Percentiles rank a stretch among this genome's conserved stretches.
Conservation (phyloP, 2,888 invertebrate genomes). For the Aspidiotus rigidus region DNA sequence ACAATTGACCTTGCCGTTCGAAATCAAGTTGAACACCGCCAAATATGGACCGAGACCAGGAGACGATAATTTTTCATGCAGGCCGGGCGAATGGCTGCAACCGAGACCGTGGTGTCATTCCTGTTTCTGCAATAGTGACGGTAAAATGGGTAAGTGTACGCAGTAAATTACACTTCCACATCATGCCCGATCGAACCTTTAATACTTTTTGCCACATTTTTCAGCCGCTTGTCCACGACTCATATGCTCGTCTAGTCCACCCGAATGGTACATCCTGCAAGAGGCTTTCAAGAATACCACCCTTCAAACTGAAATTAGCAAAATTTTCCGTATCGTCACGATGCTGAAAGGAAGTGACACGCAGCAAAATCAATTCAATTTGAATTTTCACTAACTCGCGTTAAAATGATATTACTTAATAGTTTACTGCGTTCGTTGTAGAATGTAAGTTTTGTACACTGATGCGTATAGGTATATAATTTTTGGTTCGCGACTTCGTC, state of each 20-base stretch:
- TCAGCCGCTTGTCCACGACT: background rate
- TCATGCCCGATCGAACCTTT: background rate
- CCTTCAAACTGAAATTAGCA: background rate
- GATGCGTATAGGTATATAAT: too few relatives aligned
- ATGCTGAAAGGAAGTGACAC: background rate
- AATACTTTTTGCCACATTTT: too few relatives aligned
- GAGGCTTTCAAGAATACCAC: background rate
- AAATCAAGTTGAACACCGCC: background rate
- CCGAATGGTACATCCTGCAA: background rate
- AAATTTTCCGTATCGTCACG: background rate
- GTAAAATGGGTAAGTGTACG: background rate
- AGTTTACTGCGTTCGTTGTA: too few relatives aligned
- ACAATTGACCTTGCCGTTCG: background rate
- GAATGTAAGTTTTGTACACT: too few relatives aligned
- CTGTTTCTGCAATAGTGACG: background rate
- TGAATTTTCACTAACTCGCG: too few relatives aligned
- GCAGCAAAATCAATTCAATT: too few relatives aligned
- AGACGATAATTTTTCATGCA: background rate
- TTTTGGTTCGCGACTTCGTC: too few relatives aligned
- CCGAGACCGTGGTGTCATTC: conserved; percentile 2
- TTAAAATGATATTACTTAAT: too few relatives aligned
- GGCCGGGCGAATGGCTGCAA: background rate
- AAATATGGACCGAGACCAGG: background rate
- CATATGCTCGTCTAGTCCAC: background rate
- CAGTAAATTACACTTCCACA: background rate